These are phyloP conservation scores for Gymnocheta viridis DNA, from an alignment of 2,888 invertebrate species.

Conservation along the genomic window DNA sequence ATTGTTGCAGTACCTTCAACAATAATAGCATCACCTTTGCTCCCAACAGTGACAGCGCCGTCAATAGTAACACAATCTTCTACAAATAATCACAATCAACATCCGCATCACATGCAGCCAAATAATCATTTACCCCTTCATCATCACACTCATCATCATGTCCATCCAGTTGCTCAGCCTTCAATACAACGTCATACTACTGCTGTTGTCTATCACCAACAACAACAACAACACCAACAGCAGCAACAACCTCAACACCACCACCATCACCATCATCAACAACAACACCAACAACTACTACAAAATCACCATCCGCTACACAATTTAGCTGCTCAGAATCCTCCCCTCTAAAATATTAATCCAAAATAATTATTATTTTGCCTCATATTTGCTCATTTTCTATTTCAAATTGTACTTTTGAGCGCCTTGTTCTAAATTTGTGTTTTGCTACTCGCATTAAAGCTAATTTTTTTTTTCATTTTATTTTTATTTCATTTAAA, in stretches of 20 bases:
- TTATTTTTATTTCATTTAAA: slow-evolving; percentile 35
- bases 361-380: slow-evolving; percentile 59
- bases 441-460: slow-evolving; percentile 25
- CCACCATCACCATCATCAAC: slow-evolving; percentile 32
- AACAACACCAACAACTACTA: slow-evolving; percentile 38
- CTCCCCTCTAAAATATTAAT: slow-evolving; percentile 63
- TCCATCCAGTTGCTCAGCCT: slow-evolving; percentile 52
- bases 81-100: slow-evolving; percentile 54
- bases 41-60: slow-evolving; percentile 15
- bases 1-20: slow-evolving; percentile 34
- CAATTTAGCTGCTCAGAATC: slow-evolving; percentile 66
- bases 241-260: slow-evolving; percentile 28
- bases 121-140: slow-evolving; percentile 66
- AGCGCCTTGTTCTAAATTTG: slow-evolving; percentile 57
- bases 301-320: slow-evolving; percentile 63
- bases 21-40: slow-evolving; percentile 60
- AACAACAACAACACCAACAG: slow-evolving; percentile 38
- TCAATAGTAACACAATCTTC: slow-evolving; percentile 51
- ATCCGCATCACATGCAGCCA: slow-evolving; percentile 65
- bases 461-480: slow-evolving; percentile 27
- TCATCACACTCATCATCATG: slow-evolving; percentile 49
- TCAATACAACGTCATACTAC: slow-evolving; percentile 47
- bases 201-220: slow-evolving; percentile 51
- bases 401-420: slow-evolving; percentile 41
- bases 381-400: slow-evolving; percentile 46